phyloP scores from a whole-genome alignment of 2,113 vertebrate species.

The Leptosomus discolor region DNA sequence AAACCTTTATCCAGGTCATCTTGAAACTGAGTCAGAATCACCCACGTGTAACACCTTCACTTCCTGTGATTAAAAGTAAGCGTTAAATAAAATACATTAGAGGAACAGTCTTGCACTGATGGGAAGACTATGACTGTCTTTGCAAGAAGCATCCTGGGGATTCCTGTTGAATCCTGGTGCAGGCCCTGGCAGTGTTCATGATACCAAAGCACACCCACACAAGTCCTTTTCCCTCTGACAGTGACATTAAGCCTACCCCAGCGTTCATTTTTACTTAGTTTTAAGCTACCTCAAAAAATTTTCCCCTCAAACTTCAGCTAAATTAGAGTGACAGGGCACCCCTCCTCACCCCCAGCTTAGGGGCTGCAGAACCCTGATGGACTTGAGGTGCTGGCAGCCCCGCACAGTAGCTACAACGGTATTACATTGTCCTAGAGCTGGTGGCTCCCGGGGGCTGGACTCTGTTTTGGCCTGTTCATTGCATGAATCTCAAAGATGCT shows the following conservation, averaged over 20 bases:
- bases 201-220: not conserved
- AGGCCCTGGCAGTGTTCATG: not conserved
- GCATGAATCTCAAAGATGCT: not conserved
- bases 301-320: not conserved
- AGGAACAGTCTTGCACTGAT: not conserved
- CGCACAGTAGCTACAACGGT: not conserved
- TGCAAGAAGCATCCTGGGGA: not conserved
- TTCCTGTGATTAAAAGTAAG: not conserved
- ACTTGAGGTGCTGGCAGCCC: not conserved
- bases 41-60: accelerated
- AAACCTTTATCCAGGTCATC: not conserved
- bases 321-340: not conserved
- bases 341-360: not conserved
- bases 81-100: not conserved
- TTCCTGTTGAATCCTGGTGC: not conserved
- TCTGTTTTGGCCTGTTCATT: not conserved
- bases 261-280: not conserved
- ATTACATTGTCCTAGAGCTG: not conserved
- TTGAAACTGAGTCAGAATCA: not conserved
- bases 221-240: not conserved
- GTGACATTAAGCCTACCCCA: not conserved
- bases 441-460: not conserved
- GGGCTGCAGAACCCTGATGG: not conserved
- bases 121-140: not conserved
- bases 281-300: not conserved